Evolutionary conservation across 2,113 vertebrate species (phyloP).

Genomic region (Entelurus aequoreus): DNA sequence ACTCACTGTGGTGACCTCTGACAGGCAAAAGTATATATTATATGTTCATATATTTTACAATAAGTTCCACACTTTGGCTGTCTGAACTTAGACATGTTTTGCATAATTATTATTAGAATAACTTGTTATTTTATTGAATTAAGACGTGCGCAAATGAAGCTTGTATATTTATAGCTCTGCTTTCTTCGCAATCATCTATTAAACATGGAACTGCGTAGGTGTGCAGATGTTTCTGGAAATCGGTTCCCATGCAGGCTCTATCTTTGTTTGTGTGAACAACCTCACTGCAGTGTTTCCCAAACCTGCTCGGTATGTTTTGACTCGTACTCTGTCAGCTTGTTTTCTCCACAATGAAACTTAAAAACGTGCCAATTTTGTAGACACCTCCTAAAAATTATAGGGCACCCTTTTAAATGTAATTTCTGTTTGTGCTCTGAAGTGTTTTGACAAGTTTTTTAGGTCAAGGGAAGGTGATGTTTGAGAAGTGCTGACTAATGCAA

Average conservation of each 20-base stretch:
- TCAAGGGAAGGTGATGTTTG: not conserved
- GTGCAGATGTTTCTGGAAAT: conserved; percentile 1
- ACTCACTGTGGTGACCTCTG: no score
- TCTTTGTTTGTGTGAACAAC: conserved; percentile 30
- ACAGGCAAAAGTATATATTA: no score
- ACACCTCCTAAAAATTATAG: conserved; percentile 17
- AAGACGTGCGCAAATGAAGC: not conserved
- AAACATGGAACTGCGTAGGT: not conserved
- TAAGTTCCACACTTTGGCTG: no score
- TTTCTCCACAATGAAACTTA: conserved; percentile 19
- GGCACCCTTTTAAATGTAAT: not conserved
- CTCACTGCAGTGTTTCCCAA: conserved; percentile 44
- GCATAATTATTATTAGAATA: no score
- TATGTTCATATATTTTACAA: no score
- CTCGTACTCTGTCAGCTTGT: conserved; percentile 23
- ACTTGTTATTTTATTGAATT: no score
- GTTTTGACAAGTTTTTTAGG: no score
- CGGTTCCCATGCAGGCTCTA: conserved; percentile 24
- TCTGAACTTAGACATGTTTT: no score
- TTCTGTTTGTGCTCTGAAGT: no score
- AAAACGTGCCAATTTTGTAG: conserved; percentile 24
- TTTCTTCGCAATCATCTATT: not conserved
- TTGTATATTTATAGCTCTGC: no score
- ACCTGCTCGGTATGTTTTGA: conserved; percentile 40
- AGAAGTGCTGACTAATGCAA: not conserved